A percentile compares a stretch with the other conserved stretches of the same genome.
phyloP scores from a whole-genome alignment of 2,113 vertebrate genomes.

The Oryzias javanicus region DNA sequence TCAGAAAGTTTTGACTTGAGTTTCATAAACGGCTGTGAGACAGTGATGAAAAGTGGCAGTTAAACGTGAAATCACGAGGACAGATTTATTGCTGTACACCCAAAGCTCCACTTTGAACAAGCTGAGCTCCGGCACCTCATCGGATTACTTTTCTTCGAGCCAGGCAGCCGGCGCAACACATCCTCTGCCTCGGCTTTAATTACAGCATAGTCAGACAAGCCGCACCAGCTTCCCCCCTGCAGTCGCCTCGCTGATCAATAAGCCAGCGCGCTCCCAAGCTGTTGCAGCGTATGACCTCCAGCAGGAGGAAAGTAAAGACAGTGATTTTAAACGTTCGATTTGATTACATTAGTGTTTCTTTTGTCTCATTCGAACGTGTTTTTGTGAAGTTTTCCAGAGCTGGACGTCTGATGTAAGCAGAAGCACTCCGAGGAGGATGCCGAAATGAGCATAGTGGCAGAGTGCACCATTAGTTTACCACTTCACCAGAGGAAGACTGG shows the following conservation, averaged over 20 bases:
- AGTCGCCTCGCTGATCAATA: no score
- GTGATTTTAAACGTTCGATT: no score
- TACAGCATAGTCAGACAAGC: slow-evolving; percentile 34
- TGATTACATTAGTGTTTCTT: no score
- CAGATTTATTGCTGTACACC: neutral
- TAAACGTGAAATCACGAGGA: slow-evolving; percentile 13
- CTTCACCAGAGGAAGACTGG: slow-evolving; percentile 19
- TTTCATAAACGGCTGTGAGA: neutral
- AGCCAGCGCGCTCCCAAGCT: no score
- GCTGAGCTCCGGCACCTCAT: slow-evolving; percentile 22
- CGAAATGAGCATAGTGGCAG: slow-evolving; percentile 37
- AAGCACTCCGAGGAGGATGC: slow-evolving; percentile 36
- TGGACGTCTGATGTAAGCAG: slow-evolving; percentile 50
- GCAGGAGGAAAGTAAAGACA: no score
- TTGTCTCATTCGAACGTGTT: neutral
- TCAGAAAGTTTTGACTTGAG: no score
- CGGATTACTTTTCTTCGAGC: slow-evolving; percentile 14
- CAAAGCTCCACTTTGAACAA: slow-evolving; percentile 24
- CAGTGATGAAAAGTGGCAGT: slow-evolving; percentile 4
- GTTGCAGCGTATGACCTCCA: no score
- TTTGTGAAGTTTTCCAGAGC: slow-evolving; percentile 10
- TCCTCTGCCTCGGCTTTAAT: slow-evolving; percentile 60
- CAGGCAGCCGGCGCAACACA: slow-evolving; percentile 19
- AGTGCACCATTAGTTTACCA: slow-evolving; percentile 47
- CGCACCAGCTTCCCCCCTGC: no score